Evolutionary conservation across 1,140 invertebrate genomes (phyloP).

Genomic region (Drosophila fuyamai): DNA sequence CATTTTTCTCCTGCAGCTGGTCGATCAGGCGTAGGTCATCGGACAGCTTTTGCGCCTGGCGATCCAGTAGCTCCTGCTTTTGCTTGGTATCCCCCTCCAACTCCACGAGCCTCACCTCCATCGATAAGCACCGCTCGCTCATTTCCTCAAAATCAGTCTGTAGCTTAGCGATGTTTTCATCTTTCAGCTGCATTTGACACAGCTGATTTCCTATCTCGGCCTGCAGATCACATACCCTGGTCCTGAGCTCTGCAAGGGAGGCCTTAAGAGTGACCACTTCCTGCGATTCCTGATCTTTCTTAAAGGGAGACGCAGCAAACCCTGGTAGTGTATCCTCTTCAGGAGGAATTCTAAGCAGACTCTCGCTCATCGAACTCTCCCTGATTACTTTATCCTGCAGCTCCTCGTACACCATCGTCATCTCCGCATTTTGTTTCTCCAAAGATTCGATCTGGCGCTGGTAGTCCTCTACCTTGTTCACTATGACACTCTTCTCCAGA

Average conservation of each 20-base stretch:
- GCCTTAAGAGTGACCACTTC: conserved; percentile 5
- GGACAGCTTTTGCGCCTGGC: conserved; percentile 37
- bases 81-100: conserved; percentile 21
- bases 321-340: conserved; percentile 13
- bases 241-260: conserved; percentile 9
- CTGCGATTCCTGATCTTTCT: neutral
- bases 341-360: neutral
- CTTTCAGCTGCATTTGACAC: conserved; percentile 26
- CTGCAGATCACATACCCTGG: conserved; percentile 32
- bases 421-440: conserved; percentile 71
- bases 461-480: conserved; percentile 66
- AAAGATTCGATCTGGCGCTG: conserved; percentile 67
- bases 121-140: conserved; percentile 42
- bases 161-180: conserved; percentile 30
- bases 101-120: conserved; percentile 52
- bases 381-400: conserved; percentile 66
- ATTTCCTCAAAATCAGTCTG: conserved; percentile 52
- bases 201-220: conserved; percentile 22
- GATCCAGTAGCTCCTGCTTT: conserved; percentile 38
- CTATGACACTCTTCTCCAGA: conserved; percentile 70
- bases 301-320: neutral
- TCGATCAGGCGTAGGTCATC: conserved; percentile 50
- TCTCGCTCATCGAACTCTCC: conserved; percentile 61
- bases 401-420: conserved; percentile 71
- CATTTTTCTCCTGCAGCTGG: conserved; percentile 53